These are phyloP conservation scores for Ashinkailepas kermadecensis DNA, from an alignment of 2,888 invertebrate genomes.

Conservation along the genomic window DNA sequence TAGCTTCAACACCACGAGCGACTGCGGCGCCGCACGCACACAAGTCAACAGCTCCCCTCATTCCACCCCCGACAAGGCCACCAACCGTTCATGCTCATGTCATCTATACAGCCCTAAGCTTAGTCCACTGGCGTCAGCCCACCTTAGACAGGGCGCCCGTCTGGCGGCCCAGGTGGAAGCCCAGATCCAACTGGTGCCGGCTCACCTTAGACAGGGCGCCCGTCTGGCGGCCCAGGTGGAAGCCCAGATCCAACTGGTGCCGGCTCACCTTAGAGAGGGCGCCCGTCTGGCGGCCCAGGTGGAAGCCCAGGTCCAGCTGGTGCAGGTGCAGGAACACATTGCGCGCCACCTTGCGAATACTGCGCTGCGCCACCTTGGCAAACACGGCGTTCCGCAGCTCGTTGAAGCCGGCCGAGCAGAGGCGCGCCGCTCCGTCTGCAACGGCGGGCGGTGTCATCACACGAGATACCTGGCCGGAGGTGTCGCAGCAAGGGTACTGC, in stretches of 20 bases:
- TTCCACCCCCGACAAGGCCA: too few relatives aligned
- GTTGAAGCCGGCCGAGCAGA: conserved; percentile 84
- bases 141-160: conserved; percentile 71
- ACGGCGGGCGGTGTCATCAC: background rate
- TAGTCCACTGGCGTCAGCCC: too few relatives aligned
- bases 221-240: conserved; percentile 90
- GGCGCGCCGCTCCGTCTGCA: conserved; percentile 85
- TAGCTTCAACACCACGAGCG: too few relatives aligned
- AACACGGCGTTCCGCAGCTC: conserved; percentile 97
- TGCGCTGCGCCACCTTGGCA: conserved; percentile 93
- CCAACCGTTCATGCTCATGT: too few relatives aligned
- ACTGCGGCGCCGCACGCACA: too few relatives aligned
- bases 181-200: background rate
- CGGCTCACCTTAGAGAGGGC: conserved; percentile 72
- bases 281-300: conserved; percentile 89
- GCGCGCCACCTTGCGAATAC: conserved; percentile 84
- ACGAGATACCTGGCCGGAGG: too few relatives aligned
- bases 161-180: conserved; percentile 79
- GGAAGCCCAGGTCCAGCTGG: conserved; percentile 86
- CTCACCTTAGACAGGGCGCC: conserved; percentile 81
- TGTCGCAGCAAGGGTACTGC: too few relatives aligned
- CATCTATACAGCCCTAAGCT: too few relatives aligned
- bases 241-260: background rate
- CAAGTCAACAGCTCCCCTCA: too few relatives aligned
- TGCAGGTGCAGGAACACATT: conserved; percentile 95